Evolutionary conservation across 2,888 invertebrate genomes (phyloP).

Genomic region (Nephrotoma appendiculata): DNA sequence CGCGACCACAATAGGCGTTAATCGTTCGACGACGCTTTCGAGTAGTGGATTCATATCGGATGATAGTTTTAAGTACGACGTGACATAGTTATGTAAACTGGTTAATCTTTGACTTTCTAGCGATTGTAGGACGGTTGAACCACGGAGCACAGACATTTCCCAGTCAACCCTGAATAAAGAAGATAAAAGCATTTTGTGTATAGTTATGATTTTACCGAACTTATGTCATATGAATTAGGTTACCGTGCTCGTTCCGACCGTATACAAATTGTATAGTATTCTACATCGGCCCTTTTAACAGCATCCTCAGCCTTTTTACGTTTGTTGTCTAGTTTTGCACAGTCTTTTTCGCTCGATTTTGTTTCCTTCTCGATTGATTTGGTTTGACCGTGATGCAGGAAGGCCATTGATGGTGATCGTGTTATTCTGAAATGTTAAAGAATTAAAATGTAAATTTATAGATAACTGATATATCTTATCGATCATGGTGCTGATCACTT

Average conservation of each 20-base stretch:
- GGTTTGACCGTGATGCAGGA: constrained; percentile 24
- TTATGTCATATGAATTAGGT: constrained; percentile 27
- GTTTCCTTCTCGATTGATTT: constrained; percentile 30
- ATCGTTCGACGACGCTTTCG: constrained; percentile 40
- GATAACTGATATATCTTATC: neutral
- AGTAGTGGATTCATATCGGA: constrained; percentile 65
- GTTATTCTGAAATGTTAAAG: constrained; percentile 19
- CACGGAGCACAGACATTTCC: constrained; percentile 79
- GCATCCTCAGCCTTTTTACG: constrained; percentile 81
- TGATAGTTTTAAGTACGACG: constrained; percentile 47
- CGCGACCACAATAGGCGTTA: constrained; percentile 26
- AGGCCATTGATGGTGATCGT: constrained; percentile 30
- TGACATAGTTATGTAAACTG: constrained; percentile 58
- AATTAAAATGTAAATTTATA: neutral
- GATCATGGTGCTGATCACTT: neutral
- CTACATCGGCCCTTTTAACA: constrained; percentile 81
- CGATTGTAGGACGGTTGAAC: constrained; percentile 72
- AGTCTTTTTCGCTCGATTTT: constrained; percentile 46
- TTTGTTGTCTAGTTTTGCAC: constrained; percentile 70
- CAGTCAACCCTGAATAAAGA: constrained; percentile 49
- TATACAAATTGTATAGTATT: constrained; percentile 84
- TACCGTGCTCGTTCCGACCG: constrained; percentile 71
- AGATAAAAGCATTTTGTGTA: neutral
- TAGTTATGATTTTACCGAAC: neutral
- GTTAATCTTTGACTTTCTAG: constrained; percentile 80